Conservation (phyloP, 2,797 vertebrate genomes). For the Adrianichthys oophorus region DNA sequence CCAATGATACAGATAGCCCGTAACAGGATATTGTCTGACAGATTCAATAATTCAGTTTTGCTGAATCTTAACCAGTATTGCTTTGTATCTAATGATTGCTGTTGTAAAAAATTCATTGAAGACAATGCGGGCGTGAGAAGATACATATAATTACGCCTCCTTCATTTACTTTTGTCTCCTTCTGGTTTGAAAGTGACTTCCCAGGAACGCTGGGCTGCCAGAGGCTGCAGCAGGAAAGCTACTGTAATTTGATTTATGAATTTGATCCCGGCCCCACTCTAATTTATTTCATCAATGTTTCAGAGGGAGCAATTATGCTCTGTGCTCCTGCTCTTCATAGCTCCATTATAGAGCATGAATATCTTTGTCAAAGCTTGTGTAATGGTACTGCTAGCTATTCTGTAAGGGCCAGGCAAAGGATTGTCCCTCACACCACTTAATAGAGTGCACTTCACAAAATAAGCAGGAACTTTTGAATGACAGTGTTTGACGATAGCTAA, state of each 20-base stretch:
- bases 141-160: constrained; percentile 78
- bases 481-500: constrained; percentile 52
- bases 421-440: constrained; percentile 58
- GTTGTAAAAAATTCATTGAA: constrained; percentile 87
- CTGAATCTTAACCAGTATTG: constrained; percentile 83
- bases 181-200: constrained; percentile 63
- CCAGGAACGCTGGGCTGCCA: constrained; percentile 58
- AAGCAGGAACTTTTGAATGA: constrained; percentile 53
- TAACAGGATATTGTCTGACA: constrained; percentile 88
- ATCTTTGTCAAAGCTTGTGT: constrained; percentile 73
- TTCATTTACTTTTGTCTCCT: constrained; percentile 73
- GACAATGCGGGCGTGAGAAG: constrained; percentile 79
- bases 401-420: constrained; percentile 58
- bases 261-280: constrained; percentile 76
- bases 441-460: constrained; percentile 53
- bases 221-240: constrained; percentile 66
- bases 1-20: constrained; percentile 91
- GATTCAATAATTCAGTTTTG: constrained; percentile 97
- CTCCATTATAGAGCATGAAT: constrained; percentile 71
- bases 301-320: constrained; percentile 79
- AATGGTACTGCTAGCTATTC: constrained; percentile 78
- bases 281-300: constrained; percentile 85
- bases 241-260: constrained; percentile 86
- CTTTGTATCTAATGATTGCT: constrained; percentile 86
- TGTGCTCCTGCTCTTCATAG: constrained; percentile 71